phyloP scores from a whole-genome alignment of 2,888 invertebrate genomes.

The Coremacera marginata region DNA sequence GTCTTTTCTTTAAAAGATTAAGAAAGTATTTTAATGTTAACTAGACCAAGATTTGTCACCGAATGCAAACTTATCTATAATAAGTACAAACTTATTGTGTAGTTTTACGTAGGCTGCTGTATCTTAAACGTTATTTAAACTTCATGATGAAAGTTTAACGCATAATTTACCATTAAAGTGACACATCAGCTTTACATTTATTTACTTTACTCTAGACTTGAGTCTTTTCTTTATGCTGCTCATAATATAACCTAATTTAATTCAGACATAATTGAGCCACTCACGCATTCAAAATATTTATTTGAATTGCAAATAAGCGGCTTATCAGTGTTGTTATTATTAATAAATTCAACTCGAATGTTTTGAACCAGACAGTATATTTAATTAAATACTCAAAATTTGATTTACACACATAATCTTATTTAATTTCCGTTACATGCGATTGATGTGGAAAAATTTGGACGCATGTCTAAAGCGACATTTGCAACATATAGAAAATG shows the following conservation, averaged over 20 bases:
- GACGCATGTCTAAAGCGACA: too few relatives aligned
- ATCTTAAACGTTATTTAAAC: too few relatives aligned
- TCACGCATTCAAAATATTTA: neutral
- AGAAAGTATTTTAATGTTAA: too few relatives aligned
- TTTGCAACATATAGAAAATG: too few relatives aligned
- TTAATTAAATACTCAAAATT: neutral
- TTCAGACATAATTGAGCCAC: neutral
- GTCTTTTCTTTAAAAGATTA: too few relatives aligned
- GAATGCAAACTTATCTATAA: too few relatives aligned
- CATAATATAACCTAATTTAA: neutral
- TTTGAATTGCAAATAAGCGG: neutral
- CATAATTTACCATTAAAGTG: neutral
- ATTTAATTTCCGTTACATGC: slow-evolving; percentile 19
- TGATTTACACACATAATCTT: neutral
- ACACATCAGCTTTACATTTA: neutral
- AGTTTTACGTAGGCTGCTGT: too few relatives aligned
- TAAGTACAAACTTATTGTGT: too few relatives aligned
- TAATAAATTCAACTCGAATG: neutral
- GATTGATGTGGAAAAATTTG: neutral
- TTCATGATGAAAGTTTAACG: neutral
- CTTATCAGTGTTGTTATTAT: neutral
- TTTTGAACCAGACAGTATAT: neutral
- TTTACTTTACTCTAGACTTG: neutral
- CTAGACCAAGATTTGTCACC: too few relatives aligned
- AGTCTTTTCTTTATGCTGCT: neutral